A percentile compares a stretch with the other conserved stretches of the same genome.
These are phyloP conservation scores for Synodontis membranacea DNA, from an alignment of 2,113 vertebrate species.

Conservation along the genomic window DNA sequence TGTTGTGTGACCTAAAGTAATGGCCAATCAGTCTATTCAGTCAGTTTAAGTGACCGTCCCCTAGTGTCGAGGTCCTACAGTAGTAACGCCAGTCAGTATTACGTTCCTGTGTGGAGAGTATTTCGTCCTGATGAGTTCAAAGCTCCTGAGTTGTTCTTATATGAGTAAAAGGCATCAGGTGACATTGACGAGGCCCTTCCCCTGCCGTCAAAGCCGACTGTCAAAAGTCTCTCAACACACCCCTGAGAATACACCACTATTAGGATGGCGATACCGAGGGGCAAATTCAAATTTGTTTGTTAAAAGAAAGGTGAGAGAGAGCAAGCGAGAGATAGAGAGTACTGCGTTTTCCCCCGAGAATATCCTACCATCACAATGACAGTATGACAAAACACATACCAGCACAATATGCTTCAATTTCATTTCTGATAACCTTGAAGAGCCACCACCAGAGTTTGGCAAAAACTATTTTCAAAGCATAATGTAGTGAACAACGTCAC, in stretches of 20 bases:
- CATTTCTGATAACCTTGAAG: conserved; percentile 41
- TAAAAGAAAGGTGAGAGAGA: background rate
- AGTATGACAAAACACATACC: conserved; percentile 36
- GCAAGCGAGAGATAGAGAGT: background rate
- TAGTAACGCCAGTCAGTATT: background rate
- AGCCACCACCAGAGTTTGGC: background rate
- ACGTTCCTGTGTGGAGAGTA: background rate
- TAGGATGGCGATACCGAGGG: conserved; percentile 22
- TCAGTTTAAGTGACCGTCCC: background rate
- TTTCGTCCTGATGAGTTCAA: background rate
- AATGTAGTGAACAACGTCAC: background rate
- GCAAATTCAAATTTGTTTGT: conserved; percentile 29
- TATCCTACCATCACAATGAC: conserved; percentile 23
- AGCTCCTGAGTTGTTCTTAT: background rate
- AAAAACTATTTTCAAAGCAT: background rate
- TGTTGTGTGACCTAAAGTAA: too few species aligned
- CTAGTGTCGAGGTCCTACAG: background rate
- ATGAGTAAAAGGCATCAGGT: conserved; percentile 5
- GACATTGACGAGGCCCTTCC: conserved; percentile 33
- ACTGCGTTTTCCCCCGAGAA: conserved; percentile 37
- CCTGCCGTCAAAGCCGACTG: background rate
- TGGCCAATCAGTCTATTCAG: background rate
- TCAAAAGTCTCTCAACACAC: conserved; percentile 24
- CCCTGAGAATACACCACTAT: conserved; percentile 42
- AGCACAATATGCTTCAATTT: conserved; percentile 26